Evolutionary conservation across 2,113 vertebrate genomes (phyloP), one percentile per base, ranked within the genome.

Genomic region (Anthoscopus minutus): DNA sequence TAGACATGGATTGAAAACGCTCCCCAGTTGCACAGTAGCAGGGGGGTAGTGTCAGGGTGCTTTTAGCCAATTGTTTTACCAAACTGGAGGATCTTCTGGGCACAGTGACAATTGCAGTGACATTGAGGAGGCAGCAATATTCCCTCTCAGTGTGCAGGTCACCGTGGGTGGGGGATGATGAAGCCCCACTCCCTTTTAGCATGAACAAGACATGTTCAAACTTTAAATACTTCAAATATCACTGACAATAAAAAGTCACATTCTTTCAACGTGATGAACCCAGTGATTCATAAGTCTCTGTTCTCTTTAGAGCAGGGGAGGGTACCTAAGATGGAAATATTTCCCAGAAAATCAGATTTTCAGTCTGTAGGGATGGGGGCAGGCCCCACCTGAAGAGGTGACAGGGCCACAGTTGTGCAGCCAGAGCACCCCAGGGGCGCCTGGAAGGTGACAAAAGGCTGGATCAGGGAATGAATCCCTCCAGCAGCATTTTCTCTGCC

Each of bases 191-290:
- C 11, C 3, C 66, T 96, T 91, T 93, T 76, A 80, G 70, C 70
- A 72, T 2, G 82, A 94, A 85, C 69, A 89, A 95, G 89, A 64
- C 95, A 86, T 60, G 88, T 76, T 61, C 66, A 93, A 93, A 88
- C 54, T 65, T 95, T 72, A 66, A 89, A 88, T 65, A 66, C 90
- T 95, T 90, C 88, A 94, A 94, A 95, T 94, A 93, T 72, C 93
- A 79, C 88, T 88, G 82, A 72, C 92, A 92, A 82, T 82, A 57
- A 86, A 82, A 73, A 94, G 74, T 69, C 85, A 86, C 93, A 72
- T 94, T 95, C 92, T 92, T 88, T 65, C 85, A 94, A 58, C 57
- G 23, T 66, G 76, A 95, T 93, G 54, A 91, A 57, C 74, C 57
- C 70, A 19, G 37, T 93, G 95, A 96, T 95, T 96, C 95, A 88